These are phyloP conservation scores for Potorous gilbertii DNA, from an alignment of 2,797 vertebrate genomes.

Conservation along the genomic window DNA sequence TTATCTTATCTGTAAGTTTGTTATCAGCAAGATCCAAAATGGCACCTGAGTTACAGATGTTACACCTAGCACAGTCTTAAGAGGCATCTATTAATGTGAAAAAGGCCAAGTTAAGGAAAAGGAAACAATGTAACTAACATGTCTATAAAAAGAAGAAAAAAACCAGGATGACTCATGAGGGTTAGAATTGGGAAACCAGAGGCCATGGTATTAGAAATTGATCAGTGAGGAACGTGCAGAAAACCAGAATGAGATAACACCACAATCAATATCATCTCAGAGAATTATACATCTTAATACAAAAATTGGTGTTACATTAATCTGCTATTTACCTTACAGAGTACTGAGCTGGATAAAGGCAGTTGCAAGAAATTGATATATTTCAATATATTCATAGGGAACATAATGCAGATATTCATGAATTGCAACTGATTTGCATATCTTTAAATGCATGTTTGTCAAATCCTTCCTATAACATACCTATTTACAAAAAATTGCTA, in stretches of 20 bases:
- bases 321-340: conserved; percentile 20
- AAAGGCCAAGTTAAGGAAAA: not conserved
- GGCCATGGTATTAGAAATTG: not conserved
- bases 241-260: not conserved
- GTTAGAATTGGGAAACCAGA: conserved; percentile 16
- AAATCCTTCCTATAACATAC: not conserved
- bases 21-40: not conserved
- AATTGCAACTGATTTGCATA: not conserved
- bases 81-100: not conserved
- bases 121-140: not conserved
- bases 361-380: not conserved
- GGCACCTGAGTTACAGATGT: not conserved
- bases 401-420: not conserved
- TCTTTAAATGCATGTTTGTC: not conserved
- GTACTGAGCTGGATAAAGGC: not conserved
- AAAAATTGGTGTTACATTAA: conserved; percentile 29
- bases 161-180: not conserved
- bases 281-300: conserved; percentile 17
- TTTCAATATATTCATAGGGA: not conserved
- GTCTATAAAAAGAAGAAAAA: conserved; percentile 6
- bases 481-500: not conserved
- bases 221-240: not conserved
- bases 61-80: not conserved
- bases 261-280: not conserved
- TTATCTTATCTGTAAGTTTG: not conserved